phyloP scores from a whole-genome alignment of 2,113 vertebrate genomes.

The Apodemus sylvaticus region DNA sequence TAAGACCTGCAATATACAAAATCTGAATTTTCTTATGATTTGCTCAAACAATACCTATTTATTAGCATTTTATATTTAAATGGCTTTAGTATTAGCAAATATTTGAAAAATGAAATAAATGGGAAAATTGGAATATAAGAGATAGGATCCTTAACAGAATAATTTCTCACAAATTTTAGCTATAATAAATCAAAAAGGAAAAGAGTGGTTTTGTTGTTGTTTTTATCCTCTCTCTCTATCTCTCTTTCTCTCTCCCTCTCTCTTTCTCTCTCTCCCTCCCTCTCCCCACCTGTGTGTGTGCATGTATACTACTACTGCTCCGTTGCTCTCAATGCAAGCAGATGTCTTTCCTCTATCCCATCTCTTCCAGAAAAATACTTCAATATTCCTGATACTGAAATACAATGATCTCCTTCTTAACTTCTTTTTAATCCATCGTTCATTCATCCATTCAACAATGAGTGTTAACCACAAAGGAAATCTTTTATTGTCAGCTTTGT shows the following conservation, averaged over 20 bases:
- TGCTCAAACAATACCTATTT: constrained; percentile 47
- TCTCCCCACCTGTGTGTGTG: no score
- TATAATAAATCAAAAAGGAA: not conserved
- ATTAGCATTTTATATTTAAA: constrained; percentile 34
- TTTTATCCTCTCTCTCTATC: no score
- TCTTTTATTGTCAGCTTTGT: not conserved
- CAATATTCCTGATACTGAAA: not conserved
- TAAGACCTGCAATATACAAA: constrained; percentile 69
- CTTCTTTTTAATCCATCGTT: not conserved
- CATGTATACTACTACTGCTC: not conserved
- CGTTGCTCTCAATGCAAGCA: not conserved
- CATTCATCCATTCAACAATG: constrained; percentile 10
- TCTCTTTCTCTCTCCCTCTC: no score
- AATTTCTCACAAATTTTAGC: not conserved
- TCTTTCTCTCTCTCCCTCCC: no score
- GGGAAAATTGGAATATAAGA: not conserved
- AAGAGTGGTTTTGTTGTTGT: not conserved
- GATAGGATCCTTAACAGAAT: not conserved
- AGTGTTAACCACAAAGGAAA: not conserved
- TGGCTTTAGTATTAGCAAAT: not conserved
- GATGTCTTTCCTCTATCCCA: not conserved
- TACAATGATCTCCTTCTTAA: not conserved
- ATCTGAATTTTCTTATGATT: constrained; percentile 55
- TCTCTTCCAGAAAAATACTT: not conserved
- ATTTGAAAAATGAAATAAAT: constrained; percentile 1